phyloP scores from a whole-genome alignment of 2,797 vertebrate genomes.

The Halcyon smyrnensis region DNA sequence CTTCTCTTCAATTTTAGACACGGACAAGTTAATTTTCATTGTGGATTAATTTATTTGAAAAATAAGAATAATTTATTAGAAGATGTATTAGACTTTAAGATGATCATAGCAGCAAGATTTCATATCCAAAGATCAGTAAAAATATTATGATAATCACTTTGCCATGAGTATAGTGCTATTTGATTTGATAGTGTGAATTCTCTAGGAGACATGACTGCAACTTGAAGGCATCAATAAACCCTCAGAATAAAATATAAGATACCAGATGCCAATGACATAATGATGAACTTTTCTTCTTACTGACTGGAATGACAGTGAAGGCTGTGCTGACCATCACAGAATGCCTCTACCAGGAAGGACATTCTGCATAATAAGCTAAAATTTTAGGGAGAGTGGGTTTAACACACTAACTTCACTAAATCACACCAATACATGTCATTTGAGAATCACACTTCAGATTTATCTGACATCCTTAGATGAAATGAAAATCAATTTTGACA shows the following conservation, averaged over 20 bases:
- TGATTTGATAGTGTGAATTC: not conserved
- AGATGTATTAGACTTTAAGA: not conserved
- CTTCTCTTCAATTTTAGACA: not conserved
- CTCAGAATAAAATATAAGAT: not conserved
- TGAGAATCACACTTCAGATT: not conserved
- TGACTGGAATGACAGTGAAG: not conserved
- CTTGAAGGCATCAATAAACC: not conserved
- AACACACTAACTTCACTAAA: not conserved
- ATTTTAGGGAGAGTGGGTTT: not conserved
- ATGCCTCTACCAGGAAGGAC: not conserved
- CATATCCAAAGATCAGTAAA: not conserved
- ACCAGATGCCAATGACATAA: not conserved
- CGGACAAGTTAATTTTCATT: not conserved
- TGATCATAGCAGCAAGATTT: not conserved
- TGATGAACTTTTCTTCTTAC: not conserved
- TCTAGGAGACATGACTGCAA: not conserved
- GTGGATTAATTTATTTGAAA: not conserved
- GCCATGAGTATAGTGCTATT: not conserved
- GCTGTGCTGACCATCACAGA: not conserved
- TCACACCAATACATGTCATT: too few species aligned
- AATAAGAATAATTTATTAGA: not conserved
- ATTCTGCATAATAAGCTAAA: not conserved
- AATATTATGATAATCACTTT: not conserved
- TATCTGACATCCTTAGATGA: not conserved
- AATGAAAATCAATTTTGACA: not conserved